A percentile compares a stretch with the other conserved stretches of the same genome.
Conservation (phyloP, 2,113 vertebrate genomes). For the Callospermophilus lateralis region DNA sequence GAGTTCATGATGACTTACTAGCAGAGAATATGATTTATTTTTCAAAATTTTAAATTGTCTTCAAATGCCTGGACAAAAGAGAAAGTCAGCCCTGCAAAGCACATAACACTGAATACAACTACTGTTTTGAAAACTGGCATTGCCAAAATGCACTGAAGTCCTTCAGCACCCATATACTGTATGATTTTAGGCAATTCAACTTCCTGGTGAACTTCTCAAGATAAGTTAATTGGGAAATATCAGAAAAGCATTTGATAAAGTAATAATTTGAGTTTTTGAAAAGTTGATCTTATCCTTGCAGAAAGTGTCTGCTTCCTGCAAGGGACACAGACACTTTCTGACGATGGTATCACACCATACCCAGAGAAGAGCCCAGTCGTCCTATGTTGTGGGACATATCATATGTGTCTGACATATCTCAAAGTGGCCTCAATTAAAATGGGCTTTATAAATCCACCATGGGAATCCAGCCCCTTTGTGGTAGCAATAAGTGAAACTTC, state of each 20-base stretch:
- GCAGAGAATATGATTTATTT: not conserved
- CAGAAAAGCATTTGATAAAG: not conserved
- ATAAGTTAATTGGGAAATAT: not conserved
- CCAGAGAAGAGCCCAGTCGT: too few species aligned
- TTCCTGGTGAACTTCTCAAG: not conserved
- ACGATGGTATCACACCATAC: not conserved
- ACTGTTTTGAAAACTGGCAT: not conserved
- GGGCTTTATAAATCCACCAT: too few species aligned
- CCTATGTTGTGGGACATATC: not conserved
- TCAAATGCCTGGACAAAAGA: not conserved
- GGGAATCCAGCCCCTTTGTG: not conserved
- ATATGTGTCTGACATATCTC: fast-evolving
- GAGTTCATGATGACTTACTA: too few species aligned
- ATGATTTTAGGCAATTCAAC: not conserved
- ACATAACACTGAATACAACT: not conserved
- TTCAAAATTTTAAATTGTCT: not conserved
- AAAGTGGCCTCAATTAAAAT: too few species aligned
- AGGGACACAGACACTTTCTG: not conserved
- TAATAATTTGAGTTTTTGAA: not conserved
- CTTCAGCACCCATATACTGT: not conserved
- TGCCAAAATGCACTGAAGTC: not conserved
- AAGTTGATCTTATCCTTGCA: not conserved
- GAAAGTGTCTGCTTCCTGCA: not conserved
- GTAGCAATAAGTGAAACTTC: not conserved
- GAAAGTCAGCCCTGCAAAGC: not conserved